Percentiles rank a stretch among this genome's conserved stretches.
phyloP scores from a whole-genome alignment of 1,140 invertebrate genomes.

The Heliothis virescens region DNA sequence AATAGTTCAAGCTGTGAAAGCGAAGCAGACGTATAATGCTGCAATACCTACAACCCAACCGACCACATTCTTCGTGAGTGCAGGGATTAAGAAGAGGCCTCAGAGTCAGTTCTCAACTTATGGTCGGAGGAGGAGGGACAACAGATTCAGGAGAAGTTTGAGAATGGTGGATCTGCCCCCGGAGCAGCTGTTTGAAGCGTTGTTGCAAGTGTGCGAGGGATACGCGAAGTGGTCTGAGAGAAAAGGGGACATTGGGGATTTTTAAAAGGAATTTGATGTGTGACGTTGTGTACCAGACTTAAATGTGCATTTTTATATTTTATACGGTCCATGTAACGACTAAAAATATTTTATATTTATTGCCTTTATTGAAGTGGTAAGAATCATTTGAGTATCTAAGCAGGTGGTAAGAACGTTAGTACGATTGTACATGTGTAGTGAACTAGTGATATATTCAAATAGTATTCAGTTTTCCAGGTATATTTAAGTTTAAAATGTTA shows the following conservation, averaged over 20 bases:
- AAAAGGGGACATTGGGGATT: slow-evolving; percentile 4
- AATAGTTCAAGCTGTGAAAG: slow-evolving; percentile 90
- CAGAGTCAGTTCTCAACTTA: slow-evolving; percentile 76
- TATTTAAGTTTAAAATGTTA: slow-evolving; percentile 40
- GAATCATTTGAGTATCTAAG: neutral
- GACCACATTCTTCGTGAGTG: slow-evolving; percentile 72
- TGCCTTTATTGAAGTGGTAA: neutral
- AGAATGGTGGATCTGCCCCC: slow-evolving; percentile 73
- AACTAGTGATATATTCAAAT: slow-evolving; percentile 32
- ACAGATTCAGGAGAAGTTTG: slow-evolving; percentile 50
- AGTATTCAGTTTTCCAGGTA: slow-evolving; percentile 16
- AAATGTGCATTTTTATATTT: too few species aligned
- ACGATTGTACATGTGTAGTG: slow-evolving; percentile 1
- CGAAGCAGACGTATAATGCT: slow-evolving; percentile 68
- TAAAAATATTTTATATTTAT: neutral
- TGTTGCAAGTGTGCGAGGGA: slow-evolving; percentile 86
- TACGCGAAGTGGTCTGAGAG: slow-evolving; percentile 83
- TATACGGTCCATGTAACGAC: too few species aligned
- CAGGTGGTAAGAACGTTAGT: too few species aligned
- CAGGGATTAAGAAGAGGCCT: slow-evolving; percentile 82
- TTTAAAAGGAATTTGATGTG: neutral
- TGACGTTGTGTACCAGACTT: neutral
- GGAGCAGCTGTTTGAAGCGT: slow-evolving; percentile 83
- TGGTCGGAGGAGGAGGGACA: slow-evolving; percentile 75
- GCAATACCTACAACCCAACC: slow-evolving; percentile 68